Evolutionary conservation across 2,888 invertebrate species (phyloP).

Genomic region (Apamea monoglypha): DNA sequence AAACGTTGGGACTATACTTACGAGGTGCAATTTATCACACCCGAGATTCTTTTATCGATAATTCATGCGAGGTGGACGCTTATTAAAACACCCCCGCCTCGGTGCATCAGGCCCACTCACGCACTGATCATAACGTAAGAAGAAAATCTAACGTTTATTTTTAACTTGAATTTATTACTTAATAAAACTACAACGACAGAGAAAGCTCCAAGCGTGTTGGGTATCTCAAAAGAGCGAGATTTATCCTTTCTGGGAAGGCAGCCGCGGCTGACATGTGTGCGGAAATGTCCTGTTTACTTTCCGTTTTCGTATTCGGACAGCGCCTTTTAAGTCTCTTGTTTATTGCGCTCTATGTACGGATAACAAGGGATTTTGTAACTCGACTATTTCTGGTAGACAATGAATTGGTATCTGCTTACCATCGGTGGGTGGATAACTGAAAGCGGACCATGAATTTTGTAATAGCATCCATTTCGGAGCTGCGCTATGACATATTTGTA

Average conservation of each 20-base stretch:
- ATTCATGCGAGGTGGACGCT: constrained; percentile 80
- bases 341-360: constrained; percentile 78
- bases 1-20: constrained; percentile 75
- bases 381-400: constrained; percentile 80
- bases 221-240: constrained; percentile 73
- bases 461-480: constrained; percentile 69
- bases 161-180: constrained; percentile 61
- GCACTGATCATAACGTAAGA: constrained; percentile 63
- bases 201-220: constrained; percentile 69
- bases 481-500: constrained; percentile 68
- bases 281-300: constrained; percentile 85
- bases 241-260: constrained; percentile 74
- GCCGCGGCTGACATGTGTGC: constrained; percentile 78
- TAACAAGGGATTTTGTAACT: constrained; percentile 83
- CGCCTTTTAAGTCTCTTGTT: constrained; percentile 83
- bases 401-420: constrained; percentile 75
- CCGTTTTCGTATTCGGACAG: constrained; percentile 82
- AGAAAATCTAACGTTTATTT: constrained; percentile 62
- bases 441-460: constrained; percentile 71
- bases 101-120: constrained; percentile 59
- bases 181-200: constrained; percentile 64
- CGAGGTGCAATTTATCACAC: constrained; percentile 81
- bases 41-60: constrained; percentile 77
- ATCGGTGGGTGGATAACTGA: constrained; percentile 72
- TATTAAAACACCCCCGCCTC: constrained; percentile 77